Conservation (phyloP, 2,888 invertebrate genomes). For the Neocrepidodera transversa region DNA sequence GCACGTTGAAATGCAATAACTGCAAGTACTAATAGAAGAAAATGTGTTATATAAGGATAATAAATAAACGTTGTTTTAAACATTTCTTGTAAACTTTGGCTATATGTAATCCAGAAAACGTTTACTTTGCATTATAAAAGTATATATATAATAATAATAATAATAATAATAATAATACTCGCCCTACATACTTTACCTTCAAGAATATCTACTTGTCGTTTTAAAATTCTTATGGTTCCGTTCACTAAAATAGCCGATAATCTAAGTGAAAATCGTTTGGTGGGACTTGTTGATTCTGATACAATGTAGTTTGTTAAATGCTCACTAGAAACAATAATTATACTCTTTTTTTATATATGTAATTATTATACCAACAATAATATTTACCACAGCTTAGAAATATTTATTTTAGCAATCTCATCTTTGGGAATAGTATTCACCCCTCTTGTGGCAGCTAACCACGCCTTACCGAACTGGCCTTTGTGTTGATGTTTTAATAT, state of each 20-base stretch:
- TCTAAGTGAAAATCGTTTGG: constrained; percentile 32
- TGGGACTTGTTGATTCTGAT: constrained; percentile 22
- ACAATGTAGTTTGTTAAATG: constrained; percentile 23
- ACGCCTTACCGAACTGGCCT: constrained; percentile 31
- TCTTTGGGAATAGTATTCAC: constrained; percentile 23
- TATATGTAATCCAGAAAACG: too few relatives aligned
- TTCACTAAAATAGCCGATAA: constrained; percentile 25
- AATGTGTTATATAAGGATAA: too few relatives aligned
- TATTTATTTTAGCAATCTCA: constrained; percentile 18
- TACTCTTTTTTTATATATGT: background rate
- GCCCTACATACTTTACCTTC: too few relatives aligned
- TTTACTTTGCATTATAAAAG: too few relatives aligned
- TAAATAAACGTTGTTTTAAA: too few relatives aligned
- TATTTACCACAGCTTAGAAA: constrained; percentile 30
- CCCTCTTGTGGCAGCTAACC: constrained; percentile 35
- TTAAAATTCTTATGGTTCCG: constrained; percentile 31
- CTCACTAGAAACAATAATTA: constrained; percentile 22
- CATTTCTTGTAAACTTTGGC: too few relatives aligned
- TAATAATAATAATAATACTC: too few relatives aligned
- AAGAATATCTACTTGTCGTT: constrained; percentile 22
- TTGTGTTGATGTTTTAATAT: constrained; percentile 30
- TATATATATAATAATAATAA: too few relatives aligned
- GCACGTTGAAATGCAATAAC: too few relatives aligned
- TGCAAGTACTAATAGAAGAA: too few relatives aligned
- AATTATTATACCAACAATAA: background rate